Evolutionary conservation across 2,113 vertebrate species (phyloP).

Genomic region (Tupaia chinensis): DNA sequence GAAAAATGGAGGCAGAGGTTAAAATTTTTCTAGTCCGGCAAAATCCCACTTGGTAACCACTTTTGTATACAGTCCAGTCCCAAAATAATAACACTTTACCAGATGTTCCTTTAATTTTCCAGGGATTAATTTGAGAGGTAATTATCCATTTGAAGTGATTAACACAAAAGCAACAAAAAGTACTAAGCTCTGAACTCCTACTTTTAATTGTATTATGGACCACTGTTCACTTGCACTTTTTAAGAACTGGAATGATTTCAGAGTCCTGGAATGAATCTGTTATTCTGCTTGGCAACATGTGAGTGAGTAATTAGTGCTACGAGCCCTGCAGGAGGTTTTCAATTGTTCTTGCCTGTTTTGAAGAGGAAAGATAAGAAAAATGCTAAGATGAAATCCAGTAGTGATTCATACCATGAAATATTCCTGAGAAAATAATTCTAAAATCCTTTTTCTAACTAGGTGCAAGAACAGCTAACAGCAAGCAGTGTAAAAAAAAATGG

Average conservation of each 20-base stretch:
- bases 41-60: constrained; percentile 33
- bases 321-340: constrained; percentile 12
- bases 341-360: background rate
- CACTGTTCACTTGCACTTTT: constrained; percentile 62
- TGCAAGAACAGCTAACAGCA: background rate
- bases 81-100: constrained; percentile 56
- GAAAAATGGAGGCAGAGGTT: background rate
- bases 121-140: constrained; percentile 69
- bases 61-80: constrained; percentile 42
- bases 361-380: constrained; percentile 36
- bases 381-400: background rate
- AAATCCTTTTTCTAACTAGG: background rate
- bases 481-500: background rate
- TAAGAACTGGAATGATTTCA: constrained; percentile 37
- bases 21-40: constrained; percentile 1
- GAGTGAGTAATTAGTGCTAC: constrained; percentile 18
- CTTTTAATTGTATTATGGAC: constrained; percentile 56
- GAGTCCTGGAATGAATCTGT: constrained; percentile 39
- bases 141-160: constrained; percentile 75
- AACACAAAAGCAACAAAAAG: background rate
- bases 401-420: background rate
- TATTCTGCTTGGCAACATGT: constrained; percentile 23
- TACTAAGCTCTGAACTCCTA: constrained; percentile 25
- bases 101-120: constrained; percentile 74
- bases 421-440: background rate